phyloP scores from a whole-genome alignment of 2,797 vertebrate genomes.

The Lepilemur ruficaudatus region DNA sequence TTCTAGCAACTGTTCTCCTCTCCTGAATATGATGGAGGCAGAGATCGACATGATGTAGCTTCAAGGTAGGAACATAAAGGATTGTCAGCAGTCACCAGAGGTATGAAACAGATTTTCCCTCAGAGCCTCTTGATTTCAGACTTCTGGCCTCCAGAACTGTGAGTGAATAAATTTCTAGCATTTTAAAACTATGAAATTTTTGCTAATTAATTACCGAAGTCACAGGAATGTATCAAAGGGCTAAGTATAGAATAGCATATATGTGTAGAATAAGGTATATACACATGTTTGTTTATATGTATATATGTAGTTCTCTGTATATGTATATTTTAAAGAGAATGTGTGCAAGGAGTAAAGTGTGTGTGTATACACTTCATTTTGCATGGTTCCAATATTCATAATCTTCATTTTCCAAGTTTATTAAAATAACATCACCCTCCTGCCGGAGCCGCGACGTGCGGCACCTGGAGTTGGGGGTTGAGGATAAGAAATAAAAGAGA shows the following conservation, averaged over 20 bases:
- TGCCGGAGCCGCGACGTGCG: too few relatives aligned
- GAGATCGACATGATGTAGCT: background rate
- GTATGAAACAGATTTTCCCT: background rate
- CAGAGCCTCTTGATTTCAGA: background rate
- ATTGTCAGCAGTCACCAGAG: background rate
- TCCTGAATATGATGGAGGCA: background rate
- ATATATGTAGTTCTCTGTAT: background rate
- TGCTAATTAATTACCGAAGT: background rate
- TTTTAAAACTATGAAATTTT: background rate
- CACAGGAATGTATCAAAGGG: background rate
- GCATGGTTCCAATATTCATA: background rate
- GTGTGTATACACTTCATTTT: background rate
- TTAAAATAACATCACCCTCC: background rate
- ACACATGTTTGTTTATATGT: background rate
- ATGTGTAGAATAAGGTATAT: background rate
- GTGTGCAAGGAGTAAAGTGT: background rate
- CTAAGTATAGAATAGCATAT: background rate
- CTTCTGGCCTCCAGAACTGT: background rate
- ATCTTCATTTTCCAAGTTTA: background rate
- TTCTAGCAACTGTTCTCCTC: background rate
- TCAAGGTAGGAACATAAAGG: background rate
- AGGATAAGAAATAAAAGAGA: too few relatives aligned
- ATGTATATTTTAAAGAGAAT: background rate
- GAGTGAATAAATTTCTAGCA: background rate
- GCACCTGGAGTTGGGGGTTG: too few relatives aligned